Base-by-base conservation (phyloP, 2,797 vertebrate species). In the Huso huso region DNA sequence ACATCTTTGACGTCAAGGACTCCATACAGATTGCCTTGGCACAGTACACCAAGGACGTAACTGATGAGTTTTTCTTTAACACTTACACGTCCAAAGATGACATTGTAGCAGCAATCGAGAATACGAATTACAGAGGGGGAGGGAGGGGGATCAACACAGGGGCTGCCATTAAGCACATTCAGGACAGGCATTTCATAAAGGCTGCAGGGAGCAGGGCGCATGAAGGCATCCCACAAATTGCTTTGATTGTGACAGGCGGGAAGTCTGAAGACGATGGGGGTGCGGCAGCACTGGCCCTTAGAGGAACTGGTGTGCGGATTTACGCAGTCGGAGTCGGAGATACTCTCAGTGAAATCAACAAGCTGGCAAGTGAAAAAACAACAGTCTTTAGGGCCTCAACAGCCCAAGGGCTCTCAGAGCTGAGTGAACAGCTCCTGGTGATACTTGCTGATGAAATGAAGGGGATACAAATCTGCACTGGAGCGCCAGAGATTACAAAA, bases 21-120 rank as follows among this genome's bases (percentile, higher is more conserved):
- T 84, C 91, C 10, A 87, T 99, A 66, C 91, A 81, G 62, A 87
- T 98, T 71, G 93, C 90, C 50, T 72, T 99, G 73, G 95, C 94
- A 6, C 93, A 97, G 72, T 99, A 93, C 81, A 90, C 93, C 65
- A 83, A 93, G 0, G 95, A 97, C 69, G 93, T 96, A 73, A 94
- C 83, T 0, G 94, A 98, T 1, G 92, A 84, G 68, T 98, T 99
- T 77, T 95, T 88, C 82, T 87, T 99, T 66, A 95, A 88, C 76
- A 89, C 94, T 3, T 84, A 87, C 69, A 78, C 82, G 37, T 84
- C 87, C 74, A 95, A 88, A 75, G 74, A 91, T 2, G 78, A 90
- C 57, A 92, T 99, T 64, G 52, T 93, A 0, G 80, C 79, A 0
- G 94, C 93, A 9, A 92, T 99, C 69, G 73, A 65, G 48, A 84